Evolutionary conservation across 2,113 vertebrate genomes (phyloP).

Genomic region (Hippocampus mohnikei): DNA sequence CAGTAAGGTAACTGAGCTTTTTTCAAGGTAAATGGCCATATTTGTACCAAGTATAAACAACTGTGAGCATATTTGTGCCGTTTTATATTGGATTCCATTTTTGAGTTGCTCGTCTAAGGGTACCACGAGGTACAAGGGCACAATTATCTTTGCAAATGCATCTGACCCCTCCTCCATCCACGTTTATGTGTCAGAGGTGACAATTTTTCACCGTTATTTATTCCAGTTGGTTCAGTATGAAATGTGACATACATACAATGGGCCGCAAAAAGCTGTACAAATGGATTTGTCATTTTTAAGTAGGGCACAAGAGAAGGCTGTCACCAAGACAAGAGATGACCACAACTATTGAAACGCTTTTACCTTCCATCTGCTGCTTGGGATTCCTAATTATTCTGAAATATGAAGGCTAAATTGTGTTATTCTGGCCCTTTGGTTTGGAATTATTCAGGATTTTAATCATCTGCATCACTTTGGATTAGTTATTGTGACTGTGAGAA

Average conservation of each 20-base stretch:
- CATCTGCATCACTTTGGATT: background rate
- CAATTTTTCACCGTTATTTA: slow-evolving; percentile 55
- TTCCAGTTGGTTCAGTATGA: slow-evolving; percentile 48
- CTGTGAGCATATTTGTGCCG: too few relatives aligned
- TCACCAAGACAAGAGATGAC: slow-evolving; percentile 6
- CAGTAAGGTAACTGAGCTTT: too few relatives aligned
- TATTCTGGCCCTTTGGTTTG: background rate
- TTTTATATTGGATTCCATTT: background rate
- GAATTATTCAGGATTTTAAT: background rate
- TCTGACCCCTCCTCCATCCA: slow-evolving; percentile 2
- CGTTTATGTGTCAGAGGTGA: slow-evolving; percentile 35
- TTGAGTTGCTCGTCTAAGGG: background rate
- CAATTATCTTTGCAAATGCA: slow-evolving; percentile 15
- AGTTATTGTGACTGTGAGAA: slow-evolving; percentile 23
- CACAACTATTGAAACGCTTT: background rate
- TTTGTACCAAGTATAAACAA: background rate
- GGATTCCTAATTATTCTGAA: slow-evolving; percentile 14
- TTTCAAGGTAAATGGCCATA: too few relatives aligned
- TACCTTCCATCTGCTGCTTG: background rate
- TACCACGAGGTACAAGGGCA: background rate
- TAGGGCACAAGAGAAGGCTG: slow-evolving; percentile 7
- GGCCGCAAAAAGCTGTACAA: background rate
- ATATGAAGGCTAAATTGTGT: background rate
- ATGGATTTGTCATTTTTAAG: background rate
- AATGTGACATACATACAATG: slow-evolving; percentile 31